These are phyloP conservation scores for Poecilus cupreus DNA, from an alignment of 2,888 invertebrate species.

Conservation along the genomic window DNA sequence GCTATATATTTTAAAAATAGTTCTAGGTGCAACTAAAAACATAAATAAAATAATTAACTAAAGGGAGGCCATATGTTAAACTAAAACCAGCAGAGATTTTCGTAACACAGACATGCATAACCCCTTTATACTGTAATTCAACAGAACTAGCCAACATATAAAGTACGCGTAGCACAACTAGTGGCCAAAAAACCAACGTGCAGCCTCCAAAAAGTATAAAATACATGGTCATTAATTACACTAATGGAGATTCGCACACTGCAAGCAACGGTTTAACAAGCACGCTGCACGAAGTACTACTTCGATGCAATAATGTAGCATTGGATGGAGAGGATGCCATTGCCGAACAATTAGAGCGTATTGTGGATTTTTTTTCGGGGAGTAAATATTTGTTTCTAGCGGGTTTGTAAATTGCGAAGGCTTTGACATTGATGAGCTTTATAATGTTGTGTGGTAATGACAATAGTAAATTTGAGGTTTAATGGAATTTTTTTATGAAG, in stretches of 20 bases:
- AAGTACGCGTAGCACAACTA: not conserved
- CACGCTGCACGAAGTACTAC: not conserved
- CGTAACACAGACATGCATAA: not conserved
- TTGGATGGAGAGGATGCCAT: not conserved
- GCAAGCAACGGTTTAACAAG: not conserved
- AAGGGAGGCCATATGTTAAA: not conserved
- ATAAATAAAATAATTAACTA: not conserved
- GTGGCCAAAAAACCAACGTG: not conserved
- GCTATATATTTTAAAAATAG: not conserved
- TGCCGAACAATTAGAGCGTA: not conserved
- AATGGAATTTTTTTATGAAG: no score
- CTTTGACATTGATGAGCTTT: no score
- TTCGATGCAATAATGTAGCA: not conserved
- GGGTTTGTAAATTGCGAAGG: no score
- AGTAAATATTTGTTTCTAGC: no score
- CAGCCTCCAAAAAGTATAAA: not conserved
- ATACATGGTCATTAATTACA: conserved; percentile 1
- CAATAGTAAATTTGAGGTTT: no score
- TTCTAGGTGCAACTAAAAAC: no score
- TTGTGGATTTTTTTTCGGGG: not conserved
- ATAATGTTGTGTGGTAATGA: no score
- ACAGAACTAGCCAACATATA: not conserved
- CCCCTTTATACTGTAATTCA: not conserved
- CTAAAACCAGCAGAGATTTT: not conserved
- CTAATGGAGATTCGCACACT: not conserved